Base-by-base conservation (phyloP, 2,888 invertebrate species). In the Orthosia gothica region DNA sequence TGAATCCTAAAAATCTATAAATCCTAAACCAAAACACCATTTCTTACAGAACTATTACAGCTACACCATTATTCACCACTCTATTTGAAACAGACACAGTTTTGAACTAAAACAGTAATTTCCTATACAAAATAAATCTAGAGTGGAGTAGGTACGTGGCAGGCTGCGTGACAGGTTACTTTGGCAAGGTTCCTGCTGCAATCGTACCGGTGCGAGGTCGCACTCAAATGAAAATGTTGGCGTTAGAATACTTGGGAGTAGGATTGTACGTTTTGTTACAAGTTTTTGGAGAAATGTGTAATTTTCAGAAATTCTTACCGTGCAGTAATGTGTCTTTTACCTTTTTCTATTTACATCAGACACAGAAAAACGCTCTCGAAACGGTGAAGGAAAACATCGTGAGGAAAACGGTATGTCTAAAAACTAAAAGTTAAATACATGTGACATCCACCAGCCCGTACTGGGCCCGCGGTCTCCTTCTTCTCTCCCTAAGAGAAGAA, bases 141-240 rank as follows among this genome's bases (percentile, higher is more conserved):
- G 67, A 64, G 70, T 66, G 50, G 72, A 83, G 86, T 87, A 84
- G 83, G 86, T 76, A 87, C 59, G 75, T 76, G 81, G 79, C 70
- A 67, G 59, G 59, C 72, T 40, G 70, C 58, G 85, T 90, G 93
- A 92, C 93, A 92, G 92, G 88, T 91, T 90, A 92, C 93, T 94
- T 93, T 94, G 94, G 94, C 94, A 93, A 81, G 64, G 90, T 89
- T 92, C 93, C 93, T 84, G 79, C 54, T 69, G 80, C 84, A 76
- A 87, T 87, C 90, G 73, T 50, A 52, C 76, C 32, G 77, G 55
- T 64, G 66, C 40, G 0, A 90, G 86, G 70, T 66, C 68, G 82
- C 83, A 65, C 61, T 15, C 5, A 79, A 87, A 88, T 87, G 88
- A 86, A 86, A 87, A 87, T 81, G 82, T 85, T 87, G 83, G 82